Evolutionary conservation across 2,797 vertebrate genomes (phyloP).

Genomic region (Smutsia temminckii): DNA sequence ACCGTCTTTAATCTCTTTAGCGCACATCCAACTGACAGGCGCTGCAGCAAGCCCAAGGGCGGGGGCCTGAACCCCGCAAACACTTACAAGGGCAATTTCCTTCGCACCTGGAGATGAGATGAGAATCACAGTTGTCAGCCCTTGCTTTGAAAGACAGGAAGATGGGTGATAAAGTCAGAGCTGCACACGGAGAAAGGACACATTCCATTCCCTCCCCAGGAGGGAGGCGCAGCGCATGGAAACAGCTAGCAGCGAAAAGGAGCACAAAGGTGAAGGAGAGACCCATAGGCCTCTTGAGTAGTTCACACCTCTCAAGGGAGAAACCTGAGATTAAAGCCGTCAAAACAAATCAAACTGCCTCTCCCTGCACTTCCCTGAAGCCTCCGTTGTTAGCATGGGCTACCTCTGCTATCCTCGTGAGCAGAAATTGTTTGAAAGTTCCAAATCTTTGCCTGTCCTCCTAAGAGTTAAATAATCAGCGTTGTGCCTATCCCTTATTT

Average conservation of each 20-base stretch:
- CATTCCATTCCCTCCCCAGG: conserved; percentile 39
- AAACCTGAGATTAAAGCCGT: not conserved
- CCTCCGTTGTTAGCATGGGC: too few relatives aligned
- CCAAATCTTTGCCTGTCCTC: not conserved
- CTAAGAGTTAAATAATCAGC: too few relatives aligned
- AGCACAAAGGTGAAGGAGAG: not conserved
- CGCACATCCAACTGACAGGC: conserved; percentile 62
- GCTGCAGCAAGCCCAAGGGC: not conserved
- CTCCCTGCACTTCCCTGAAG: not conserved
- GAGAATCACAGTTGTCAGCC: conserved; percentile 74
- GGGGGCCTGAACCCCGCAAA: not conserved
- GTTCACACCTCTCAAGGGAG: not conserved
- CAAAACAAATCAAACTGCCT: not conserved
- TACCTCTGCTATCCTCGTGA: not conserved
- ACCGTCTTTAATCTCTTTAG: conserved; percentile 77
- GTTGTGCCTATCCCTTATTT: not conserved
- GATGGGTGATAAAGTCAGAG: conserved; percentile 62
- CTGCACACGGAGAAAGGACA: not conserved
- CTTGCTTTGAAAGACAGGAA: conserved; percentile 69
- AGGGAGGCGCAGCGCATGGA: not conserved
- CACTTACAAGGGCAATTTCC: conserved; percentile 74
- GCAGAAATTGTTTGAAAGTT: not conserved
- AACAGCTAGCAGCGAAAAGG: not conserved
- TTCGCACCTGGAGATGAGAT: conserved; percentile 77
- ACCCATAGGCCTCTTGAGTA: not conserved